phyloP scores from a whole-genome alignment of 2,888 invertebrate genomes.

The Bursaphelenchus okinawaensis region DNA sequence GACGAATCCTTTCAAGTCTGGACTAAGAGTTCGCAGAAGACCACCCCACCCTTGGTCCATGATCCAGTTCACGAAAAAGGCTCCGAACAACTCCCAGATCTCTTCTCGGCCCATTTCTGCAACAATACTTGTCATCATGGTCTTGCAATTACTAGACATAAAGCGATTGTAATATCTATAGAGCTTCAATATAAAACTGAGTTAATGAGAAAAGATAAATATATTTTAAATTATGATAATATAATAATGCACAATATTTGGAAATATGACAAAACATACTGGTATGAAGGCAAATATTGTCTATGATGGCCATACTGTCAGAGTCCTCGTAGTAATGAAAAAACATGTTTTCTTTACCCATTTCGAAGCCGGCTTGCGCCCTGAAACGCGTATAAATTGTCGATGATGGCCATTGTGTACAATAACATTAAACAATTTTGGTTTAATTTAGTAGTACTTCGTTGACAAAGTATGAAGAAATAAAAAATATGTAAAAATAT shows the following conservation, averaged over 20 bases:
- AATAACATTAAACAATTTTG: no score
- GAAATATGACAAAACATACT: conserved; percentile 24
- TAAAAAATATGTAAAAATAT: no score
- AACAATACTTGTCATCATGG: background rate
- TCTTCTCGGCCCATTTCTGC: conserved; percentile 40
- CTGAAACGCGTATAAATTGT: no score
- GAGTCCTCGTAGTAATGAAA: conserved; percentile 45
- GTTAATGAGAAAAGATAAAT: no score
- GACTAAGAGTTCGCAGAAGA: conserved; percentile 41
- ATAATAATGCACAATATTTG: no score
- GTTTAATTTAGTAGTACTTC: no score
- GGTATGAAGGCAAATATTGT: conserved; percentile 31
- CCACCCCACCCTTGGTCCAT: conserved; percentile 53
- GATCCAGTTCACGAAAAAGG: conserved; percentile 44
- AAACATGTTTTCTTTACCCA: conserved; percentile 48
- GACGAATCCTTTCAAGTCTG: conserved; percentile 70
- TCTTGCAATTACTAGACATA: background rate
- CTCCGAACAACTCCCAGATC: conserved; percentile 50
- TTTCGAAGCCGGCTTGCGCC: conserved; percentile 40
- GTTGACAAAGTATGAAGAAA: no score
- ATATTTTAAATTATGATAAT: no score
- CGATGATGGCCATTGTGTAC: no score
- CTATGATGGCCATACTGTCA: conserved; percentile 42
- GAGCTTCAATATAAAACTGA: no score
- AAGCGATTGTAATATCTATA: background rate